phyloP scores from a whole-genome alignment of 2,797 vertebrate genomes.

The Antrozous pallidus region DNA sequence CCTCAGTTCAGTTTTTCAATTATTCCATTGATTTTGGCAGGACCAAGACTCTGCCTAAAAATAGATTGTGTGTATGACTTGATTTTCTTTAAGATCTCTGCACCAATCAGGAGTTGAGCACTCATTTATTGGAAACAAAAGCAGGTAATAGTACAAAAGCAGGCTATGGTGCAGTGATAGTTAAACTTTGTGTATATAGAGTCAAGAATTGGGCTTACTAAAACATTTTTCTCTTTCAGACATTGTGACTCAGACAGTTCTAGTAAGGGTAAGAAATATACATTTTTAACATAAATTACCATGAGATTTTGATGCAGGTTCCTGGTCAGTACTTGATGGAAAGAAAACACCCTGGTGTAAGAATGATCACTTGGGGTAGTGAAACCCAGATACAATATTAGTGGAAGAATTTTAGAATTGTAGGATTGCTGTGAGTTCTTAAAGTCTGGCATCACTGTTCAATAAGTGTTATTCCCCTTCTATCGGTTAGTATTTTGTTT shows the following conservation, averaged over 20 bases:
- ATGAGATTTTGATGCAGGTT: background rate
- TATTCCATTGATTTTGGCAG: conserved; percentile 55
- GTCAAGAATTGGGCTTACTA: background rate
- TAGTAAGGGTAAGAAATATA: background rate
- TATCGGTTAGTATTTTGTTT: background rate
- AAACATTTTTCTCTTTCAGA: background rate
- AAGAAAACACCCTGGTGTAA: background rate
- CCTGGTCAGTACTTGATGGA: background rate
- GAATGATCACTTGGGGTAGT: background rate
- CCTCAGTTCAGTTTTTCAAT: conserved; percentile 41
- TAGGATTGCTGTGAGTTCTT: background rate
- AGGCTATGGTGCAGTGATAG: background rate
- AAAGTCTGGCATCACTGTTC: background rate
- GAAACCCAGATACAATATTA: background rate
- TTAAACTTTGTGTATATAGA: background rate
- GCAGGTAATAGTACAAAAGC: background rate
- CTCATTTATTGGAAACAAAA: background rate
- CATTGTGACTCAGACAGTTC: background rate
- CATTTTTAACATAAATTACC: background rate
- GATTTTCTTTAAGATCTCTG: conserved; percentile 26
- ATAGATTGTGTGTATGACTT: conserved; percentile 5
- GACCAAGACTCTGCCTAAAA: conserved; percentile 38
- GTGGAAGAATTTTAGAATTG: background rate
- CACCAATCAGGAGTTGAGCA: background rate
- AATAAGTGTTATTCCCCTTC: background rate